Evolutionary conservation across 2,888 invertebrate genomes (phyloP).

Genomic region (Anarsia innoxiella): DNA sequence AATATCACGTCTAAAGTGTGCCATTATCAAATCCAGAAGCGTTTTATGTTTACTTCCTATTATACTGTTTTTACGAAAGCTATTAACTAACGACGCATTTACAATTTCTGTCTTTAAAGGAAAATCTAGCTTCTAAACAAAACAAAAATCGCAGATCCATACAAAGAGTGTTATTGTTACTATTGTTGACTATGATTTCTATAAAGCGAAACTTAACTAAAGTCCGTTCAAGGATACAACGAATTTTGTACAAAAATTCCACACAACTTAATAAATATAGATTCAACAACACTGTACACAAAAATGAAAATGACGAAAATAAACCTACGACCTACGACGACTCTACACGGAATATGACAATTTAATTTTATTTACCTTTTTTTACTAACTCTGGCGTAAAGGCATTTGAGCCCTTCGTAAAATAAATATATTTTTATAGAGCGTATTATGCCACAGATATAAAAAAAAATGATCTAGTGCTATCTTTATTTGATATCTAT

Average conservation of each 20-base stretch:
- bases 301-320: conserved; percentile 60
- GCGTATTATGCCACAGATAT: no score
- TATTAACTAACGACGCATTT: conserved; percentile 47
- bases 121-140: conserved; percentile 33
- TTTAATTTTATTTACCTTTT: no score
- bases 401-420: no score
- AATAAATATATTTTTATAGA: no score
- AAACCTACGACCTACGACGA: no score
- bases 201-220: conserved; percentile 24
- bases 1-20: conserved; percentile 61
- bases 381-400: no score
- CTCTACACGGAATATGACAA: no score
- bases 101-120: conserved; percentile 56
- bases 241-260: conserved; percentile 43
- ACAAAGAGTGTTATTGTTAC: conserved; percentile 38
- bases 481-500: no score
- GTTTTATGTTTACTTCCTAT: conserved; percentile 36
- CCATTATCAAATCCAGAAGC: conserved; percentile 37
- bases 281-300: conserved; percentile 41
- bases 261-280: conserved; percentile 27
- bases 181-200: conserved; percentile 6
- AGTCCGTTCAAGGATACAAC: conserved; percentile 47
- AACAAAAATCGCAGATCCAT: conserved; percentile 33
- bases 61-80: conserved; percentile 34
- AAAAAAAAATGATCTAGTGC: no score